These are phyloP conservation scores for Oryzias curvinotus DNA, from an alignment of 2,113 vertebrate genomes.

Conservation along the genomic window DNA sequence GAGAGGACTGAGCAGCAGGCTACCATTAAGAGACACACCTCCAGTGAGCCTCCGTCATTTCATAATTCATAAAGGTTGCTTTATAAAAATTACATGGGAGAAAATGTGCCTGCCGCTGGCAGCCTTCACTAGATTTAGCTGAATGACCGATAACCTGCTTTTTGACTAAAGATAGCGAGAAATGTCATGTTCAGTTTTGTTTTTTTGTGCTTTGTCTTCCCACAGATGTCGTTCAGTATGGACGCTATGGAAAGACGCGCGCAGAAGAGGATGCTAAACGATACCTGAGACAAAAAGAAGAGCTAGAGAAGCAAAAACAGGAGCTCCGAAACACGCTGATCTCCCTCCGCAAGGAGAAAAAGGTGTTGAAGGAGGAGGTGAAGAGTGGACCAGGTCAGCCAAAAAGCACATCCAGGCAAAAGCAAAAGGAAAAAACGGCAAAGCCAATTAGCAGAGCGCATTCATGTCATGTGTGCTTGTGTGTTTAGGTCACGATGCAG, in stretches of 20 bases:
- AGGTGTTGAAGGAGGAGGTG: slow-evolving; percentile 83
- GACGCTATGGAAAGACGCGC: slow-evolving; percentile 92
- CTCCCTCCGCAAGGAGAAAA: slow-evolving; percentile 85
- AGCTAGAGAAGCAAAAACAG: slow-evolving; percentile 90
- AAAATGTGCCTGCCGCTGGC: slow-evolving; percentile 9
- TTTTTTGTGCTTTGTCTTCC: slow-evolving; percentile 1
- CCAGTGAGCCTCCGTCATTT: slow-evolving; percentile 80
- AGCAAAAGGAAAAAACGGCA: background rate
- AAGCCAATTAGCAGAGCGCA: background rate
- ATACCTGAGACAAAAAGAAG: slow-evolving; percentile 89
- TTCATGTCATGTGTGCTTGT: slow-evolving; percentile 26
- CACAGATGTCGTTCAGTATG: slow-evolving; percentile 89
- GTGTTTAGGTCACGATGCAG: slow-evolving; percentile 77
- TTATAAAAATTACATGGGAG: slow-evolving; percentile 15
- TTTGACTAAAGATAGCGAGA: no score
- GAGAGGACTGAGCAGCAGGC: slow-evolving; percentile 84
- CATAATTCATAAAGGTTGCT: slow-evolving; percentile 1
- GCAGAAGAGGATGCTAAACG: slow-evolving; percentile 92
- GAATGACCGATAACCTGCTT: no score
- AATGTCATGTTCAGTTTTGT: background rate
- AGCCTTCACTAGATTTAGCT: background rate
- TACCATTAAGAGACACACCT: slow-evolving; percentile 88
- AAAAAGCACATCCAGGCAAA: slow-evolving; percentile 9
- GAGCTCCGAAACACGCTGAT: slow-evolving; percentile 81
- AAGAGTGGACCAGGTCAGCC: slow-evolving; percentile 81